A percentile compares a stretch with the other conserved stretches of the same genome.
Conservation (phyloP, 2,888 invertebrate genomes). For the Siphlonurus alternatus region DNA sequence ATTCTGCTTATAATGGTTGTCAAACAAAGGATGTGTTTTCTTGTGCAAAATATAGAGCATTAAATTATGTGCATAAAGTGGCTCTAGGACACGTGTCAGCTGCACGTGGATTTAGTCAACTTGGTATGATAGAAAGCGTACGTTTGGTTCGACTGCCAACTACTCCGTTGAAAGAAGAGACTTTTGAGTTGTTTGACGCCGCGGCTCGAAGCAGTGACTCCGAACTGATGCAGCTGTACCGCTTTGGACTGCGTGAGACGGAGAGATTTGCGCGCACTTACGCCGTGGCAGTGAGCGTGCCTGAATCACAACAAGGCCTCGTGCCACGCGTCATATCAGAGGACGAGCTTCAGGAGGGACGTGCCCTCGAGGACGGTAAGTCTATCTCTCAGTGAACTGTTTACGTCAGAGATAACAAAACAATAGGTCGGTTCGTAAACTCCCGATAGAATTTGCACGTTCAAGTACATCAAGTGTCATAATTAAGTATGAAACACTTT, state of each 20-base stretch:
- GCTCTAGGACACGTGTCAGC: constrained; percentile 10
- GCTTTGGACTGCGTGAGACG: constrained; percentile 10
- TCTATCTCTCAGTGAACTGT: neutral
- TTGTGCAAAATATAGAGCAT: constrained; percentile 24
- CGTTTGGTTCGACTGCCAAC: constrained; percentile 20
- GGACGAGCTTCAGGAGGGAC: constrained; percentile 5
- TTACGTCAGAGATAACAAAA: too few relatives aligned
- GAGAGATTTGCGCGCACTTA: constrained; percentile 11
- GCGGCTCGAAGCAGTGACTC: constrained; percentile 11
- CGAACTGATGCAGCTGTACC: constrained; percentile 11
- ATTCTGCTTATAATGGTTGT: constrained; percentile 9
- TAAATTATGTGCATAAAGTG: constrained; percentile 22
- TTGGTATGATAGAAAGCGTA: neutral
- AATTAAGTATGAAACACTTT: too few relatives aligned
- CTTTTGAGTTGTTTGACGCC: constrained; percentile 8
- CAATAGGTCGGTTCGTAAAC: too few relatives aligned
- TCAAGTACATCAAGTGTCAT: too few relatives aligned
- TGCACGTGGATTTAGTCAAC: neutral
- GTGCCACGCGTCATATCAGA: constrained; percentile 6
- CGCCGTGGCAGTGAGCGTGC: constrained; percentile 9
- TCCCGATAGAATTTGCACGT: too few relatives aligned
- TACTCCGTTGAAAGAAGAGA: constrained; percentile 20
- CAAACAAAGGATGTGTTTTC: constrained; percentile 12
- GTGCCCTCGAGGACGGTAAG: neutral
- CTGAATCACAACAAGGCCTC: neutral